phyloP scores from a whole-genome alignment of 2,797 vertebrate species.

The Anolis apletophallus region DNA sequence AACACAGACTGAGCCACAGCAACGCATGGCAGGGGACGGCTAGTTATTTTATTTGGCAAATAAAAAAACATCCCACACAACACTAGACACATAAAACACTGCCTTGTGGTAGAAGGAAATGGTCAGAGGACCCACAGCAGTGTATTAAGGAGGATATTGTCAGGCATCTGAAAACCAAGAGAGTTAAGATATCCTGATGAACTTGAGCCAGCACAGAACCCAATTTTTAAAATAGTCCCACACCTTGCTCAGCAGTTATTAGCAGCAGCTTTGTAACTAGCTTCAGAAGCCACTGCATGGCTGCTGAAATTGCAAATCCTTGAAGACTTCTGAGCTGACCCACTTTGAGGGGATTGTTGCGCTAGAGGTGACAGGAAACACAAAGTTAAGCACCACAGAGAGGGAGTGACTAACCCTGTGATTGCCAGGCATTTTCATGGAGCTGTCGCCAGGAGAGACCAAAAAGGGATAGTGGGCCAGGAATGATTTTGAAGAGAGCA shows the following conservation, averaged over 20 bases:
- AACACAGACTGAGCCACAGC: too few relatives aligned
- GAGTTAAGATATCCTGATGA: background rate
- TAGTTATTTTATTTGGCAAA: too few relatives aligned
- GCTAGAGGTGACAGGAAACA: background rate
- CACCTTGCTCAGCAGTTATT: background rate
- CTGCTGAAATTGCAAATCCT: background rate
- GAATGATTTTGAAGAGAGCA: background rate
- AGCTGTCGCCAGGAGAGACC: background rate
- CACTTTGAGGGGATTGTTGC: slow-evolving; percentile 3
- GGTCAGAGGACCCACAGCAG: background rate
- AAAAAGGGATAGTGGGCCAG: background rate
- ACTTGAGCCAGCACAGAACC: background rate
- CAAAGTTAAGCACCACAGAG: background rate
- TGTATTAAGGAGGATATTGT: background rate
- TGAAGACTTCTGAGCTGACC: background rate
- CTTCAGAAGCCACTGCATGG: background rate
- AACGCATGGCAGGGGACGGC: too few relatives aligned
- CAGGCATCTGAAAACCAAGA: background rate
- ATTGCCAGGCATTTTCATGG: background rate
- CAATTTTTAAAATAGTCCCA: background rate
- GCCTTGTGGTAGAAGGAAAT: background rate
- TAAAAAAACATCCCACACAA: background rate
- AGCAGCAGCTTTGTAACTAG: background rate
- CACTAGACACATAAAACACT: background rate
- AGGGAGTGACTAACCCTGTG: background rate